Evolutionary conservation across 2,113 vertebrate genomes (phyloP).

Genomic region (Psilopogon haemacephalus): DNA sequence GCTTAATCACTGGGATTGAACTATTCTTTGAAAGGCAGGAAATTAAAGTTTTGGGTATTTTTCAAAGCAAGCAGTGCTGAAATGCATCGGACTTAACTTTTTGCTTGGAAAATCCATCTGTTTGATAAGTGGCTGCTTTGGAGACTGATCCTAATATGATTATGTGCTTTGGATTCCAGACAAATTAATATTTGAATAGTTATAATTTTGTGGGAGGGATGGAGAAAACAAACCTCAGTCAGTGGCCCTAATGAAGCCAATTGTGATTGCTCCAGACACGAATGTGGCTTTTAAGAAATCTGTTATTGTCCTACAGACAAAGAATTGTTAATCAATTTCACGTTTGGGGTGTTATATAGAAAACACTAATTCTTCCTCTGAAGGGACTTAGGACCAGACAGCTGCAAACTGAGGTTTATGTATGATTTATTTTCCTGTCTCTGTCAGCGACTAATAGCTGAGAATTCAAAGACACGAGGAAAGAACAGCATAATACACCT

Average conservation of each 20-base stretch:
- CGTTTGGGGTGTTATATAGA: neutral
- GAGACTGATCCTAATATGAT: neutral
- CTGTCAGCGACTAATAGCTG: neutral
- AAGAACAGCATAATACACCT: neutral
- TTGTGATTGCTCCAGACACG: accelerated
- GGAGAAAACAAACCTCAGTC: neutral
- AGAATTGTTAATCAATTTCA: neutral
- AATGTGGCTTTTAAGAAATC: neutral
- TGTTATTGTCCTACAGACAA: neutral
- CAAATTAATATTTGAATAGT: neutral
- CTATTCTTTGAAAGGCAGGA: conserved; percentile 31
- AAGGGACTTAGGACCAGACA: neutral
- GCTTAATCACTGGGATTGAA: conserved; percentile 29
- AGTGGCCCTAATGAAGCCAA: neutral
- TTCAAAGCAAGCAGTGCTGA: neutral
- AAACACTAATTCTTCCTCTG: neutral
- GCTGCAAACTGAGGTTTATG: neutral
- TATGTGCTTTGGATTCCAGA: neutral
- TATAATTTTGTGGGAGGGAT: neutral
- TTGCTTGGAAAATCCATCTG: neutral
- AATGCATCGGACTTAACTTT: neutral
- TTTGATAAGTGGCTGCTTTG: neutral
- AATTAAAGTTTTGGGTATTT: conserved; percentile 25
- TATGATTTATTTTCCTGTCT: conserved; percentile 7
- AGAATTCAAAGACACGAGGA: neutral